Percentiles rank a stretch among this genome's conserved stretches.
phyloP scores from a whole-genome alignment of 1,140 invertebrate genomes.

The Cepaea nemoralis region DNA sequence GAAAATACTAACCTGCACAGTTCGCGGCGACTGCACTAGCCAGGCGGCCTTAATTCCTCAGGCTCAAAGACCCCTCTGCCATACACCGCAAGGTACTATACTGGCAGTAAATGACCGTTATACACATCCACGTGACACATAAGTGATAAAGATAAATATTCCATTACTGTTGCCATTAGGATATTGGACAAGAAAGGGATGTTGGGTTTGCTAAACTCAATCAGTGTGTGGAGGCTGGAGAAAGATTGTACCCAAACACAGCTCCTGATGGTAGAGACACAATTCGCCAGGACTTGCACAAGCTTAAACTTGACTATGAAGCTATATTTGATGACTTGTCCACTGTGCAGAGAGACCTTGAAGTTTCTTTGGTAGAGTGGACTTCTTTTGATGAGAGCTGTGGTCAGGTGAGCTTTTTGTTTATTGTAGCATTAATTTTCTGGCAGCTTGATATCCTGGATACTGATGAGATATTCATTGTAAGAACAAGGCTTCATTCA shows the following conservation, averaged over 20 bases:
- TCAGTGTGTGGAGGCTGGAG: slow-evolving; percentile 87
- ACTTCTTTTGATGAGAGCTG: slow-evolving; percentile 70
- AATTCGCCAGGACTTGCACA: slow-evolving; percentile 85
- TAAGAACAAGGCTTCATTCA: no score
- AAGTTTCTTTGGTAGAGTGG: slow-evolving; percentile 77
- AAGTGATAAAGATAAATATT: not conserved
- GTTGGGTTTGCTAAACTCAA: slow-evolving; percentile 84
- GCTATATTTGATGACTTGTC: slow-evolving; percentile 81
- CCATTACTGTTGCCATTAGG: slow-evolving; percentile 71
- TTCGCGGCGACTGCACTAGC: no score
- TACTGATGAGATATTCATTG: not conserved
- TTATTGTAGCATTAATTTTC: not conserved
- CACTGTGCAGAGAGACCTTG: slow-evolving; percentile 81
- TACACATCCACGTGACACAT: no score
- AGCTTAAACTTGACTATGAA: slow-evolving; percentile 80
- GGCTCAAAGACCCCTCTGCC: no score
- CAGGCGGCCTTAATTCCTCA: no score
- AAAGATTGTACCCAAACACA: slow-evolving; percentile 88
- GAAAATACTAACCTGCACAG: no score
- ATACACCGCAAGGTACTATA: no score
- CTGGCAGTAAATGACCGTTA: no score
- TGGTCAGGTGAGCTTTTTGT: slow-evolving; percentile 77
- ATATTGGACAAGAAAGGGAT: slow-evolving; percentile 84
- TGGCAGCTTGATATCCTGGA: not conserved
- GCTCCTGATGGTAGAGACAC: slow-evolving; percentile 88